Conservation (phyloP, 2,797 vertebrate genomes). For the Carcharodon carcharias region DNA sequence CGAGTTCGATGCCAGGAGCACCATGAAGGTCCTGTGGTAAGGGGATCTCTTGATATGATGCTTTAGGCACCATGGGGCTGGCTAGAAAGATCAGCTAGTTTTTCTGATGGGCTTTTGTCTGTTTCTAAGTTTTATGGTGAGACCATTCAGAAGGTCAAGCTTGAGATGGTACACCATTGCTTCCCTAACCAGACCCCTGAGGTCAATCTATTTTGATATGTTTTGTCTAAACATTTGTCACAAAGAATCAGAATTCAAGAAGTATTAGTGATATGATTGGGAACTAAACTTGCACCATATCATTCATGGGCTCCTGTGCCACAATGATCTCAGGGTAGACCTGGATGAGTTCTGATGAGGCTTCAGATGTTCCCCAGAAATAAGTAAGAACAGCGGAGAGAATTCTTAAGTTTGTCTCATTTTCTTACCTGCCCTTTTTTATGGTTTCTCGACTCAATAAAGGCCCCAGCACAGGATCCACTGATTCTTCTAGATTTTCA, state of each 20-base stretch:
- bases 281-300: neutral
- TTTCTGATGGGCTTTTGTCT: neutral
- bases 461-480: constrained; percentile 88
- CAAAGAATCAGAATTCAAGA: neutral
- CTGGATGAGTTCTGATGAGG: neutral
- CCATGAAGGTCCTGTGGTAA: neutral
- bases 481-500: constrained; percentile 79
- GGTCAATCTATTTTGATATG: neutral
- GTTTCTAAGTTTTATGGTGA: neutral
- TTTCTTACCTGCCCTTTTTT: constrained; percentile 77
- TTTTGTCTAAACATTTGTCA: neutral
- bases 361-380: neutral
- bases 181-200: neutral
- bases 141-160: neutral
- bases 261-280: neutral
- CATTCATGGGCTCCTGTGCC: neutral
- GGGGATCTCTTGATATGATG: neutral
- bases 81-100: neutral
- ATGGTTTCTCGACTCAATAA: constrained; percentile 84
- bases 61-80: neutral
- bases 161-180: neutral
- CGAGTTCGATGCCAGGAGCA: neutral
- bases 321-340: neutral
- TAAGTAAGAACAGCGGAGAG: neutral
- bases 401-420: neutral